Base-by-base conservation (phyloP, 1,140 invertebrate species). In the Rhagoletis pomonella region DNA sequence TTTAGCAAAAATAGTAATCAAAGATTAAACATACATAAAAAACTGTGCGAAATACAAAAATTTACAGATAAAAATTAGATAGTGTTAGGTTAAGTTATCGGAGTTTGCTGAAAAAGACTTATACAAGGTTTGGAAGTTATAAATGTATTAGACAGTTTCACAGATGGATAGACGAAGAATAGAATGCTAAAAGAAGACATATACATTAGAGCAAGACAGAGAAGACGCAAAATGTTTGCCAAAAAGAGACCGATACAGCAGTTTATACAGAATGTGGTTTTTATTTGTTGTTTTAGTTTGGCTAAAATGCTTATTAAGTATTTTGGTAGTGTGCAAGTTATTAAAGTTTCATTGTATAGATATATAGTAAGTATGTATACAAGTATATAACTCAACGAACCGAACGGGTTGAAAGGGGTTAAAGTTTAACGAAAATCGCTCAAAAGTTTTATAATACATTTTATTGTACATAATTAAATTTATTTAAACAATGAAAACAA, bases 401-500 rank as follows among this genome's bases (percentile, higher is more conserved):
- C 10, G 14, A 55, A 81, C n/a, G 73, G n/a, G 44, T 55, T 81
- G n/a, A 42, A 29, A 44, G 17, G 67, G 67, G 17, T 47, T 73
- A 73, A 14, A 12, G 17, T 62, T 81, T 73, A 81, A 81, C 42
- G 73, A 81, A 81, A 81, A 81, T 81, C 47, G 7, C 10, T n/a
- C 2, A 19, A 81, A 81, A 55, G n/a, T 19, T 44, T n/a, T 60
- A 59, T 73, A 60, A 77, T 7, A 87, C 9, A 62, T 6, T 50
- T 58, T n/a, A 62, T 58, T 77, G 58, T n/a, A 9, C n/a, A 77
- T 85, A 60, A 69, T n/a, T 42, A 73, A 85, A 88, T n/a, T 59
- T 44, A 87, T 47, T 73, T 73, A 87, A 87, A 69, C 59, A 73
- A 44, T 19, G 10, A 88, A 84, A 88, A 77, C 55, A 44, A 65